A percentile compares a stretch with the other conserved stretches of the same genome.
phyloP scores from a whole-genome alignment of 2,888 invertebrate genomes.

The Tenthredo distinguenda region DNA sequence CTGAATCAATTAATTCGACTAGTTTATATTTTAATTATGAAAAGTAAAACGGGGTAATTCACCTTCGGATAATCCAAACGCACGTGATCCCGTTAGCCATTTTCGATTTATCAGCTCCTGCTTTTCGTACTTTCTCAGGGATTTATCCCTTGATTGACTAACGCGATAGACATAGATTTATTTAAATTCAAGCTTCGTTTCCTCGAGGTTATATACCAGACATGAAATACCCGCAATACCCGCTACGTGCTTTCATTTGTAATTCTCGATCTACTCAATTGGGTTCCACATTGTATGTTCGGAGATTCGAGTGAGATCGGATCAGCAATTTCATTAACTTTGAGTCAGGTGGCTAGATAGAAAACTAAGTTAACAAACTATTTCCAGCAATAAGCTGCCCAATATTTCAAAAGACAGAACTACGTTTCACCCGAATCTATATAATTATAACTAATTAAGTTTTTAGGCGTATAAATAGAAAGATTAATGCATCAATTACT shows the following conservation, averaged over 20 bases:
- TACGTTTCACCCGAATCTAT: conserved; percentile 25
- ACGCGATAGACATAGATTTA: background rate
- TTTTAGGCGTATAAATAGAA: conserved; percentile 13
- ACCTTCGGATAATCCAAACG: background rate
- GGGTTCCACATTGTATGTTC: background rate
- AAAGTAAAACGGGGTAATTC: background rate
- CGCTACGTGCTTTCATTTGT: conserved; percentile 14
- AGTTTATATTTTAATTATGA: background rate
- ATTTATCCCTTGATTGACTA: background rate
- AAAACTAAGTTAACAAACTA: background rate
- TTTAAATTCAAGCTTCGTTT: conserved; percentile 20
- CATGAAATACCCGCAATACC: conserved; percentile 11
- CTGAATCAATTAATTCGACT: background rate
- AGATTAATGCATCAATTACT: conserved; percentile 7
- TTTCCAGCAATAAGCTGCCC: background rate
- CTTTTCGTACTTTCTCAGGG: background rate
- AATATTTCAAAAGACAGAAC: background rate
- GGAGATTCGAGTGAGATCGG: background rate
- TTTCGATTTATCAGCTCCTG: background rate
- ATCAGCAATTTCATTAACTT: conserved; percentile 9
- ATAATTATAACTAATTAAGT: conserved; percentile 22
- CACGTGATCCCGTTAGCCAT: background rate
- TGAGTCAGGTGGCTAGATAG: background rate
- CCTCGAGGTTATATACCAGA: background rate
- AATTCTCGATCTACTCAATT: conserved; percentile 14